These are phyloP conservation scores for Myzus persicae DNA, from an alignment of 1,140 invertebrate species.

Conservation along the genomic window DNA sequence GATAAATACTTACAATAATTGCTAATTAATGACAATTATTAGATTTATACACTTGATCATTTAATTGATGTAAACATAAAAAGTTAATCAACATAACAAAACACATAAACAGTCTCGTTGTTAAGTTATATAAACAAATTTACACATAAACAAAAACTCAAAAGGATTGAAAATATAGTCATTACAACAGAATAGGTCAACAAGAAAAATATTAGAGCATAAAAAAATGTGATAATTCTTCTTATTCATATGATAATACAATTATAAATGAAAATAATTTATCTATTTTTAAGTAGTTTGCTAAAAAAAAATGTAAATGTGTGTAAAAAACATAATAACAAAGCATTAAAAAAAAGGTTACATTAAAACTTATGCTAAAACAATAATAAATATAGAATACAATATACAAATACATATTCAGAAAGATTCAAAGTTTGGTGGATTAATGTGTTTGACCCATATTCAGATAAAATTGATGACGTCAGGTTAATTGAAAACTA, in stretches of 20 bases:
- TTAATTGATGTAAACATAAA: conserved; percentile 30
- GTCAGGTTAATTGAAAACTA: not conserved
- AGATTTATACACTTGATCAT: not conserved
- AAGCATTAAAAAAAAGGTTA: conserved; percentile 43
- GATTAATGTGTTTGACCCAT: not conserved
- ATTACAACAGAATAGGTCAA: conserved; percentile 49
- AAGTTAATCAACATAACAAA: conserved; percentile 27
- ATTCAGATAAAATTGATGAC: not conserved
- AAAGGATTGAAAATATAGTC: conserved; percentile 38
- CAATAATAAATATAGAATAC: conserved; percentile 17
- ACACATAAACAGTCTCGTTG: conserved; percentile 51
- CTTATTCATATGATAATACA: not conserved
- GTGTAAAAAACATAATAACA: conserved; percentile 42
- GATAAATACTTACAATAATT: conserved; percentile 28
- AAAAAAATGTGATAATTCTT: conserved; percentile 34
- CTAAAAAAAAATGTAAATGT: conserved; percentile 34
- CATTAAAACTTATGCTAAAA: conserved; percentile 16
- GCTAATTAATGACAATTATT: conserved; percentile 41
- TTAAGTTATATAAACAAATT: conserved; percentile 34
- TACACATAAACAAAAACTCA: conserved; percentile 30
- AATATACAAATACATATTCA: conserved; percentile 28
- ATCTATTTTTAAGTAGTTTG: conserved; percentile 42
- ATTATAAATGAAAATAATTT: conserved; percentile 29
- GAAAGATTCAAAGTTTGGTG: not conserved
- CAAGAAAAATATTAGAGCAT: conserved; percentile 26